Evolutionary conservation across 2,113 vertebrate species (phyloP).

Genomic region (Tympanuchus pallidicinctus): DNA sequence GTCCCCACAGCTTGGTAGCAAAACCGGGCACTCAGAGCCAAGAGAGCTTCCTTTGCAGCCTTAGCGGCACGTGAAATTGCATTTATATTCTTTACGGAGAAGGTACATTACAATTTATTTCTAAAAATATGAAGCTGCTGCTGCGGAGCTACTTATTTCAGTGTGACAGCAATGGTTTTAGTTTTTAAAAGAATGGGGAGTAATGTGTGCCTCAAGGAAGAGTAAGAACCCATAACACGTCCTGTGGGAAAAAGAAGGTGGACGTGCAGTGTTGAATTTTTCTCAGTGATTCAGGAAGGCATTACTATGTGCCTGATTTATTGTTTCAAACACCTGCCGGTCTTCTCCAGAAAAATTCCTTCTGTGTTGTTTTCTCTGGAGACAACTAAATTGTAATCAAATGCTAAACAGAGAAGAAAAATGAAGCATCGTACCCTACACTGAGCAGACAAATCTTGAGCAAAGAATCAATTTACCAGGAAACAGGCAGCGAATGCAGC

Average conservation of each 20-base stretch:
- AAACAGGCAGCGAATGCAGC: background rate
- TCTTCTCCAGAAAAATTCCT: background rate
- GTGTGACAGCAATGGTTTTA: no score
- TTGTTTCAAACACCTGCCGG: background rate
- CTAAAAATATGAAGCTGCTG: background rate
- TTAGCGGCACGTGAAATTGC: fast-evolving
- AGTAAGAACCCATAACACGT: fast-evolving
- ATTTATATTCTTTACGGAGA: background rate
- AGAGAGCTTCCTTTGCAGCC: background rate
- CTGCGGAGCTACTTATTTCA: background rate
- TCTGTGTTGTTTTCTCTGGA: background rate
- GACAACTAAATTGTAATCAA: background rate
- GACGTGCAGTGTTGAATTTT: no score
- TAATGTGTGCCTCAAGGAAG: background rate
- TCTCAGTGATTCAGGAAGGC: background rate
- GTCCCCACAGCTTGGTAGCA: background rate
- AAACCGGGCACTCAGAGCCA: fast-evolving
- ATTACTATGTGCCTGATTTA: background rate
- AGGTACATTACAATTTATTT: no score
- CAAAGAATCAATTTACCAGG: background rate
- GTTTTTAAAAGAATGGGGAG: background rate
- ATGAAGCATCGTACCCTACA: background rate
- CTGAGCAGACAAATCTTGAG: background rate
- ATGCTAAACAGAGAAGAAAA: background rate
- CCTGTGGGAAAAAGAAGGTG: background rate